Percentiles rank a stretch among this genome's conserved stretches.
phyloP scores from a whole-genome alignment of 2,113 vertebrate genomes.

The Bujurquina vittata region DNA sequence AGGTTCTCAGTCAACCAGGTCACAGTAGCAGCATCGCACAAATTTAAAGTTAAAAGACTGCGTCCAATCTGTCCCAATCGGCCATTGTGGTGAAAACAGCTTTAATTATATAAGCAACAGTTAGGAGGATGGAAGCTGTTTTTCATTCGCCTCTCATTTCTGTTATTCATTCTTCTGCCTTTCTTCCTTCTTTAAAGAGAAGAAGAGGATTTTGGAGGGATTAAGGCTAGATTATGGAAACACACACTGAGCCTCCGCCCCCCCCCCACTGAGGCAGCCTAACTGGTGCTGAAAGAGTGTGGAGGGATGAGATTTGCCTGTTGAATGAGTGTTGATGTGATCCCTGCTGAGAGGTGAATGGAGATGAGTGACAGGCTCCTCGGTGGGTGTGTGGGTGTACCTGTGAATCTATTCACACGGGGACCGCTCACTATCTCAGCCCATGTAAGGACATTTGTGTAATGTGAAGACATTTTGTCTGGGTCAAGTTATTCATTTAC shows the following conservation, averaged over 20 bases:
- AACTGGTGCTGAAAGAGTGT: conserved; percentile 37
- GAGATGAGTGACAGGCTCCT: conserved; percentile 29
- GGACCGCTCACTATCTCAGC: neutral
- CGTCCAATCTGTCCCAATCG: neutral
- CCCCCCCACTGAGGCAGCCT: neutral
- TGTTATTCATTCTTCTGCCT: neutral
- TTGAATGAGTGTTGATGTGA: conserved; percentile 47
- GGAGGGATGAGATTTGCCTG: conserved; percentile 17
- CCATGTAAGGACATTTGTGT: neutral
- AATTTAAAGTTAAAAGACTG: neutral
- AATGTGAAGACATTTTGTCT: neutral
- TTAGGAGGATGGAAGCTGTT: neutral
- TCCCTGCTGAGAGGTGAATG: conserved; percentile 28
- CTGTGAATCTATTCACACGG: neutral
- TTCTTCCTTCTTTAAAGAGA: neutral
- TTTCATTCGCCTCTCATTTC: conserved; percentile 6
- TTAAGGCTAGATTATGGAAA: conserved; percentile 44
- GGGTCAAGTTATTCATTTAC: neutral
- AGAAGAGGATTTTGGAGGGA: conserved; percentile 40
- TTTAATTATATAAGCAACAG: neutral
- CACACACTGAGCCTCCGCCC: neutral
- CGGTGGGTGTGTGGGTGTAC: conserved; percentile 11
- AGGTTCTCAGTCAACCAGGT: no score
- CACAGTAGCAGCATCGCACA: no score
- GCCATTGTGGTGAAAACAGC: neutral